phyloP scores from a whole-genome alignment of 2,888 invertebrate genomes.

The Thereva unica region DNA sequence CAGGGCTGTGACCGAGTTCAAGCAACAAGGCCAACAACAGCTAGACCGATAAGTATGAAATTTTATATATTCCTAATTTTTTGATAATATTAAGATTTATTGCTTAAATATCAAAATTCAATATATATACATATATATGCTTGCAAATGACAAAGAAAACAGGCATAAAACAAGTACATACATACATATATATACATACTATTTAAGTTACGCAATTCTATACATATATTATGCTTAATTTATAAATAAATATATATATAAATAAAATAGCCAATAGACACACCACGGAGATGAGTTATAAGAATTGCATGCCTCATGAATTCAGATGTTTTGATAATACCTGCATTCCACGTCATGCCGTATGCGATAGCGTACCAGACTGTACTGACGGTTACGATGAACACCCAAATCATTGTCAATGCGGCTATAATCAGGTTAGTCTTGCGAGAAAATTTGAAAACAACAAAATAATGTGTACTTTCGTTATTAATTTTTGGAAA shows the following conservation, averaged over 20 bases:
- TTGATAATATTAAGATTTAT: slow-evolving; percentile 10
- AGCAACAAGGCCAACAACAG: slow-evolving; percentile 18
- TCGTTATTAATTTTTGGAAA: too few species aligned
- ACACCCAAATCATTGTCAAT: slow-evolving; percentile 58
- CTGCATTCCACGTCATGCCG: slow-evolving; percentile 76
- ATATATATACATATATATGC: too few species aligned
- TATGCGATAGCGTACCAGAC: slow-evolving; percentile 82
- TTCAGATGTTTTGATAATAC: slow-evolving; percentile 65
- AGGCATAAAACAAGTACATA: too few species aligned
- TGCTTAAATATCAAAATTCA: too few species aligned
- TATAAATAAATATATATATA: too few species aligned
- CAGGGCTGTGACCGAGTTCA: slow-evolving; percentile 52
- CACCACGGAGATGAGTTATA: not conserved
- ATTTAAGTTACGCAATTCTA: too few species aligned
- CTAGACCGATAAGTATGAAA: slow-evolving; percentile 38
- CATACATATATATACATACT: too few species aligned
- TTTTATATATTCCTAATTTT: slow-evolving; percentile 19
- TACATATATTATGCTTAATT: too few species aligned
- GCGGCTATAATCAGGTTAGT: slow-evolving; percentile 56
- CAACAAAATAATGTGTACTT: too few species aligned
- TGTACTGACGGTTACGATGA: slow-evolving; percentile 72
- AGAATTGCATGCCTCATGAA: slow-evolving; percentile 56
- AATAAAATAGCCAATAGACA: too few species aligned
- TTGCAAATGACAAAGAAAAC: too few species aligned
- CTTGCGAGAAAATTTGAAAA: too few species aligned